Conservation (phyloP, 1,140 invertebrate genomes). For the Tribolium castaneum region DNA sequence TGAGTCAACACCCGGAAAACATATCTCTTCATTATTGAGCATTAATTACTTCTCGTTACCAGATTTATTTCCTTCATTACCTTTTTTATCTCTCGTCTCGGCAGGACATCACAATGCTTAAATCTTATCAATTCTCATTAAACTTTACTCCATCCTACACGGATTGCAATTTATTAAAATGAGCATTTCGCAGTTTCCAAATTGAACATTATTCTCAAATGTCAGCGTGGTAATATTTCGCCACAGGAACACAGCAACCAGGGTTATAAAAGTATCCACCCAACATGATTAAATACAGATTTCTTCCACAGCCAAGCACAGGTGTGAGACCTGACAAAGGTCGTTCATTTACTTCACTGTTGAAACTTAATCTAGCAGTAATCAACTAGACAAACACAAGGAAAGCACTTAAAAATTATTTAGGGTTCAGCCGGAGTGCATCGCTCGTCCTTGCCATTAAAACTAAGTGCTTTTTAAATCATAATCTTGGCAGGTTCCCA, state of each 20-base stretch:
- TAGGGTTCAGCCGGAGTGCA: not conserved
- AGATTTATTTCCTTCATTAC: not conserved
- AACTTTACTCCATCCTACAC: not conserved
- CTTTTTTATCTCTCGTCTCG: not conserved
- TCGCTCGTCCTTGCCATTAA: slow-evolving; percentile 28
- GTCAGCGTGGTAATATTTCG: slow-evolving; percentile 16
- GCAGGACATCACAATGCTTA: not conserved
- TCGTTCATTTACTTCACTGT: not conserved
- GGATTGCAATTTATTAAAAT: not conserved
- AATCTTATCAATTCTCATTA: not conserved
- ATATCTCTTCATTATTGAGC: not conserved
- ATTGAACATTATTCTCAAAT: not conserved
- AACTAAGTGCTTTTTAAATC: slow-evolving; percentile 12
- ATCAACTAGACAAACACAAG: not conserved
- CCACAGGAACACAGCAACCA: slow-evolving; percentile 2
- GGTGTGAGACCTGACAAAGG: not conserved
- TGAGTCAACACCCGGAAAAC: not conserved
- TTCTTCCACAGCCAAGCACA: not conserved
- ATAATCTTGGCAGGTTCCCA: slow-evolving; percentile 2
- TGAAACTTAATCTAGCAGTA: slow-evolving; percentile 1
- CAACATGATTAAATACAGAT: slow-evolving; percentile 16
- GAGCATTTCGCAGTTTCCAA: not conserved
- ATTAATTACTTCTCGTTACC: not conserved
- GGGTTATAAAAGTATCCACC: slow-evolving; percentile 4
- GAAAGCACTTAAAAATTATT: not conserved